Evolutionary conservation across 2,113 vertebrate species (phyloP), one percentile per base, ranked within the genome.

Genomic region (Lepus europaeus): DNA sequence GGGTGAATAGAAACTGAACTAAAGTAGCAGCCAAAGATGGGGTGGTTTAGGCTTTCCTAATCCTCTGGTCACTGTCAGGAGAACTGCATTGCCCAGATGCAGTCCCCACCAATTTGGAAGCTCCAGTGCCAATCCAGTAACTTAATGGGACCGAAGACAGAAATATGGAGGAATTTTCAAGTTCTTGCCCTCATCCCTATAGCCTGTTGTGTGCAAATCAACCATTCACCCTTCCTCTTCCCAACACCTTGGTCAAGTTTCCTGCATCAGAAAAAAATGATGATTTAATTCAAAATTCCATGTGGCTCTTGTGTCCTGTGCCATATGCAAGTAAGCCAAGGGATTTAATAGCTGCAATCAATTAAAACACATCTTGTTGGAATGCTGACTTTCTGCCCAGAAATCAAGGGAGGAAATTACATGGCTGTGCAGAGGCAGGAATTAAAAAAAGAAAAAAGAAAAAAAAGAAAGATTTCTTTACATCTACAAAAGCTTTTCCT

Each of bases 341-440:
- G 89, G 95, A 83, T 95, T 96, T 90, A 97, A 90, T 96, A 96
- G 96, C 97, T 98, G 96, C 95, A 96, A 89, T 97, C 97, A 97
- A 98, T 98, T 98, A 97, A 97, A 98, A 95, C 95, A 68, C 97
- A 98, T 97, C 95, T 96, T 91, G 92, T 79, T 97, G 97, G 97
- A 98, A 98, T 97, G 97, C 76, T 97, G 91, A 83, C 94, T 97
- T 83, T 33, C 89, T 95, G 94, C 95, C 97, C 98, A 97, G 91
- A 95, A 95, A 66, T 95, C 96, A 89, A 64, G 91, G 91, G 93
- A 96, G 96, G 96, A 98, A 97, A 97, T 98, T 85, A n/a, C 93
- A 96, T 97, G 91, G 64, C 96, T 93, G 56, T 92, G 53, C 90
- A 96, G 93, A 80, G 51, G 31, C 69, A 74, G 91, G 78, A 45